These are phyloP conservation scores for Novumbra hubbsi DNA, from an alignment of 2,797 vertebrate species.

Conservation along the genomic window DNA sequence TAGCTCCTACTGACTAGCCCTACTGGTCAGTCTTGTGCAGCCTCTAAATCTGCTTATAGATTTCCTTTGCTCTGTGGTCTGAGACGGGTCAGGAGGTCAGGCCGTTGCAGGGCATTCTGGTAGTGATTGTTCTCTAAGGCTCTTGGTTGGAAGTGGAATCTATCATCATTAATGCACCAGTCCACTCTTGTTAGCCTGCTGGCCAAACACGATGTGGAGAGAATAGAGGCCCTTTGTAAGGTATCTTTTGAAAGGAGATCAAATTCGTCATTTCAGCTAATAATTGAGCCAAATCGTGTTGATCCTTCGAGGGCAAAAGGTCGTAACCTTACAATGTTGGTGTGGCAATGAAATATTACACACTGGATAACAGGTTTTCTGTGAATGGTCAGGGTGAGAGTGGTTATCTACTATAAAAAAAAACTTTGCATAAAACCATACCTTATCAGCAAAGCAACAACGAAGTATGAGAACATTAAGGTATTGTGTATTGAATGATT, in stretches of 20 bases:
- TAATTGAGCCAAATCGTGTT: conserved; percentile 87
- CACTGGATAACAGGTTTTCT: conserved; percentile 54
- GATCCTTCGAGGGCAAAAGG: conserved; percentile 77
- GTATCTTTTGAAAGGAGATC: conserved; percentile 85
- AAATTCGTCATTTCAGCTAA: conserved; percentile 91
- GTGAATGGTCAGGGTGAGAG: conserved; percentile 10
- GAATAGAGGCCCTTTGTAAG: conserved; percentile 80
- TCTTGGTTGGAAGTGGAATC: conserved; percentile 81
- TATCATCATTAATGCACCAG: conserved; percentile 96
- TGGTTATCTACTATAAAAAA: conserved; percentile 25
- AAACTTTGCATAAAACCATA: conserved; percentile 11
- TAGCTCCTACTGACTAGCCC: conserved; percentile 51
- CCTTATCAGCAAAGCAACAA: not conserved
- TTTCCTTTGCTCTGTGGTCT: conserved; percentile 89
- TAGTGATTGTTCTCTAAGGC: conserved; percentile 90
- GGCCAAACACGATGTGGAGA: conserved; percentile 81
- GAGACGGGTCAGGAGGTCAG: conserved; percentile 90
- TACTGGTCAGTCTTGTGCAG: conserved; percentile 73
- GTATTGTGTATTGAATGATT: not conserved
- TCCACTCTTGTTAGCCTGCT: conserved; percentile 82
- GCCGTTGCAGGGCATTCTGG: conserved; percentile 85
- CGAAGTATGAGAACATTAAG: not conserved
- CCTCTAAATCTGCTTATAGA: conserved; percentile 88
- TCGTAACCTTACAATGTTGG: conserved; percentile 73
- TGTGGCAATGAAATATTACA: conserved; percentile 73